Evolutionary conservation across 2,797 vertebrate species (phyloP), one percentile per base, ranked within the genome.

Genomic region (Anguilla pacifica): DNA sequence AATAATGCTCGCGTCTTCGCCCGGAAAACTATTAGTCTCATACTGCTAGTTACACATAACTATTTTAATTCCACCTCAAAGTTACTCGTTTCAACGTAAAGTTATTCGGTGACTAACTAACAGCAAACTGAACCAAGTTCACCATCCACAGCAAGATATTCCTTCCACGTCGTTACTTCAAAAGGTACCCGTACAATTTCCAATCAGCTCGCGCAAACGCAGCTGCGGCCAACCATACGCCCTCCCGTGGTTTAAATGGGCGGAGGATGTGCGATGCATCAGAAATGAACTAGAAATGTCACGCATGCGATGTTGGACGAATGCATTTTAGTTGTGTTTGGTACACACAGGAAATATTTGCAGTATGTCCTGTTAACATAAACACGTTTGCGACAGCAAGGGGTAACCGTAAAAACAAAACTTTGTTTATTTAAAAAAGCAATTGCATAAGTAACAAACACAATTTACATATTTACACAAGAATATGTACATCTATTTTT

Each of bases 101-200:
- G 77, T 49, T 49, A 25, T 25, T 13, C 25, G 22, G 9, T 49
- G 3, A 4, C 31, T 17, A 77, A 49, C n/a, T 79, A 79, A 46
- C 17, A 49, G 43, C 79, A n/a, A 82, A 7, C 46, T 82, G 43
- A 51, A n/a, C 31, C 28, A 85, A 35, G 28, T 61, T 35, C 53
- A 19, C 35, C 35, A 57, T 57, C 35, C 61, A 19, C 25, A 1
- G 35, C 3, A 46, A 49, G 43, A 31, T 51, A 28, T 72, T 57
- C 39, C 82, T 49, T 86, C 85, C 85, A 89, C 88, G 88, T 89
- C 67, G 88, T 86, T 86, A 74, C 53, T 25, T 64, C 43, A 11
- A 49, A 77, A 19, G 31, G 39, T 31, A 59, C 51, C 51, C 77
- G 15, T 57, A 13, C 53, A 72, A 39, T 31, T 2, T 35, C 39